Evolutionary conservation across 2,888 invertebrate genomes (phyloP).

Genomic region (Abscondita cerata): DNA sequence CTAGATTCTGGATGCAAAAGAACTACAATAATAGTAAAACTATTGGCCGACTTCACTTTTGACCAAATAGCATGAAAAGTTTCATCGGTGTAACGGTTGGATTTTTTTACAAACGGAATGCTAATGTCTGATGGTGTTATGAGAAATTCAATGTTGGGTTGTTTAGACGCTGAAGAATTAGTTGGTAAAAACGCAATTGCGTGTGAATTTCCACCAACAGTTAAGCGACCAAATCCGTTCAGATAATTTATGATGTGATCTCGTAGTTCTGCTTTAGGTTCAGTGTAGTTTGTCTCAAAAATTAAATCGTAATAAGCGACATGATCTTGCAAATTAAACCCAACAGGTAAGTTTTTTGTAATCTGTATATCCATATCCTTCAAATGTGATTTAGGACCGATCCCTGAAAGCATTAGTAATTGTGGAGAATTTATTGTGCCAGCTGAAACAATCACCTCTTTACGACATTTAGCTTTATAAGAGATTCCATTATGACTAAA

Average conservation of each 20-base stretch:
- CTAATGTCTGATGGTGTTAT: slow-evolving; percentile 61
- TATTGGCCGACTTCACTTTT: slow-evolving; percentile 30
- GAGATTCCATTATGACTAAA: slow-evolving; percentile 66
- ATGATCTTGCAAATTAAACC: slow-evolving; percentile 80
- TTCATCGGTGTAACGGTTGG: slow-evolving; percentile 14
- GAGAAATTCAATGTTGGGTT: slow-evolving; percentile 45
- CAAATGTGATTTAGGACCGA: slow-evolving; percentile 71
- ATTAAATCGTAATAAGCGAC: slow-evolving; percentile 72
- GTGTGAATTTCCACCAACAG: slow-evolving; percentile 42
- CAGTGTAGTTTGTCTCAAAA: slow-evolving; percentile 66
- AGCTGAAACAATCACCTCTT: slow-evolving; percentile 78
- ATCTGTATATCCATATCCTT: slow-evolving; percentile 64
- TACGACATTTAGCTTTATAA: slow-evolving; percentile 64
- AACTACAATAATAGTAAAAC: slow-evolving; percentile 33
- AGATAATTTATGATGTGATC: slow-evolving; percentile 37
- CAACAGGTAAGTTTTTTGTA: slow-evolving; percentile 73
- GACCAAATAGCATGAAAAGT: slow-evolving; percentile 14
- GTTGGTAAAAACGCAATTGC: slow-evolving; percentile 39
- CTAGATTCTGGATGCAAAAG: slow-evolving; percentile 45
- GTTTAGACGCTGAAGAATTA: slow-evolving; percentile 1
- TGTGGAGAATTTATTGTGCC: slow-evolving; percentile 84
- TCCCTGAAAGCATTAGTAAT: slow-evolving; percentile 81
- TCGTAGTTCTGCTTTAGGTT: slow-evolving; percentile 13
- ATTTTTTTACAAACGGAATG: slow-evolving; percentile 34
- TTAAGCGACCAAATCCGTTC: slow-evolving; percentile 37